Evolutionary conservation across 2,888 invertebrate genomes (phyloP), one percentile per base, ranked within the genome.

Genomic region (Homarus gammarus): DNA sequence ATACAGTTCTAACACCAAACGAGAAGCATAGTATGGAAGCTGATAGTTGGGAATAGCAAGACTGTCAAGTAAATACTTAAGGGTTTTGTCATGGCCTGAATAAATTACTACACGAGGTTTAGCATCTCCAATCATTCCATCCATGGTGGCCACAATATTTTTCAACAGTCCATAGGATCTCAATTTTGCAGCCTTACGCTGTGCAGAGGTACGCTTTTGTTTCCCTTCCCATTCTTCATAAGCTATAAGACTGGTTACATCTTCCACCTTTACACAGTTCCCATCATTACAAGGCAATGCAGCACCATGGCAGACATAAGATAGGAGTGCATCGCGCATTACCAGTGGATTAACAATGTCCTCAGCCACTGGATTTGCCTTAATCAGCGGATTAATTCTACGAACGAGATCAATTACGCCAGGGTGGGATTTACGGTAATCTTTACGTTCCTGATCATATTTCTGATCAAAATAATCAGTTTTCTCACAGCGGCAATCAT

Each of bases 31-130:
- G 36, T 96, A 96, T 75, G 98, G 96, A 91, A 96, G 94, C 87
- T 93, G 93, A 77, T 94, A 94, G 90, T 95, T 94, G 70, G 94
- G 93, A 2, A 97, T 94, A 0, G 98, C 98, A 78, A 99, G 93
- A 0, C 98, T 97, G 1, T 96, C 95, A 1, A 97, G 95, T 61
- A 99, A 94, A 92, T 97, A 97, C 93, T 97, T 97, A 61, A 99
- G 93, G 0, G 98, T 98, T 93, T 97, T 96, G 94, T 99, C 99
- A 93, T 99, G 99, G 0, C 98, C 98, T 0, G 98, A 98, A 93
- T 97, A 98, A 0, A 98, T 93, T 0, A 97, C 96, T 87, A 97
- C 95, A 93, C 96, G 96, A 33, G 96, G 96, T 89, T 95, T 95
- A 89, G 95, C 95, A 78, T 96, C 96, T 0, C 96, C 96, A 92